Conservation (phyloP, 1,140 invertebrate genomes). For the Drosophila paulistorum region DNA sequence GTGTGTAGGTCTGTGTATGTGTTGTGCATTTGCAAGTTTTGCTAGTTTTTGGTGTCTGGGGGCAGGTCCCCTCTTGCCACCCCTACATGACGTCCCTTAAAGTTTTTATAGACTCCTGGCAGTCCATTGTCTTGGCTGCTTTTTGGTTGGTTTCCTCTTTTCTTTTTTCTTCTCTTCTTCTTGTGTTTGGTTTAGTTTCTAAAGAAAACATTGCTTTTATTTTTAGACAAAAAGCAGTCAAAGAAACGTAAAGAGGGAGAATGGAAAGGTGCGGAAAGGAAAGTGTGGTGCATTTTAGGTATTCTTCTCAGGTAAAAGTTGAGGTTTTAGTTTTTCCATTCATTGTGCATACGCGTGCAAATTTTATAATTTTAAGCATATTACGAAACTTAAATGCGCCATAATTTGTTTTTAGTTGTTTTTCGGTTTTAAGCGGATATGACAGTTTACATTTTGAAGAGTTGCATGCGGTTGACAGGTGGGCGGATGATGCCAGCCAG, state of each 20-base stretch:
- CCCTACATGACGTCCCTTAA: constrained; percentile 20
- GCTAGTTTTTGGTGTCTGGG: constrained; percentile 46
- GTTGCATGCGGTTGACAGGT: constrained; percentile 58
- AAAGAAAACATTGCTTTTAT: constrained; percentile 63
- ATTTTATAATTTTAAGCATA: constrained; percentile 72
- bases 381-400: constrained; percentile 78
- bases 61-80: neutral
- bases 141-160: constrained; percentile 54
- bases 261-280: no score
- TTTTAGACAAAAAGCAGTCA: neutral
- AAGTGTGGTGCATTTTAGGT: no score
- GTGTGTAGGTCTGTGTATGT: neutral
- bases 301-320: constrained; percentile 6
- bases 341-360: constrained; percentile 18
- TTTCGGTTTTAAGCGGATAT: constrained; percentile 49
- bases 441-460: constrained; percentile 45
- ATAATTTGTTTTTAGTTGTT: constrained; percentile 75
- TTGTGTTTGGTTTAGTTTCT: constrained; percentile 58
- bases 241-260: neutral
- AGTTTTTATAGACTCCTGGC: constrained; percentile 74
- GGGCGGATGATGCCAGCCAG: neutral
- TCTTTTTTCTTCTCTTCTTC: neutral
- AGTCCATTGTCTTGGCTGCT: constrained; percentile 72
- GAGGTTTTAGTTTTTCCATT: constrained; percentile 42
- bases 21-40: constrained; percentile 70